Evolutionary conservation across 2,888 invertebrate genomes (phyloP).

Genomic region (Lepeophtheirus nordmannii): DNA sequence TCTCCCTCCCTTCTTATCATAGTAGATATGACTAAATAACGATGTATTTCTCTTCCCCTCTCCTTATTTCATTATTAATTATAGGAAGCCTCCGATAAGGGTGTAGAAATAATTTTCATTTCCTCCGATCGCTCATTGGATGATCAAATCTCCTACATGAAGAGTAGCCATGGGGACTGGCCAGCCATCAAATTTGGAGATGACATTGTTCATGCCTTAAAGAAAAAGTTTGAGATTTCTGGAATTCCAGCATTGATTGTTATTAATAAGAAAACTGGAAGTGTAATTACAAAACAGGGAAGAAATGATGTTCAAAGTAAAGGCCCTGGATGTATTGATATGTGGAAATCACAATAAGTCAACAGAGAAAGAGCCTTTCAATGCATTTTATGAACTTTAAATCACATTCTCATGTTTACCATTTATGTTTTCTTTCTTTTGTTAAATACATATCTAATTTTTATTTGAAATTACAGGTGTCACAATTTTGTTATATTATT

Average conservation of each 20-base stretch:
- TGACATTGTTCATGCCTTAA: background rate
- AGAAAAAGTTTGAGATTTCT: conserved; percentile 31
- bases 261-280: conserved; percentile 34
- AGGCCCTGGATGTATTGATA: conserved; percentile 26
- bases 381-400: too few species aligned
- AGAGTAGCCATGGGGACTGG: conserved; percentile 37
- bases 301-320: conserved; percentile 35
- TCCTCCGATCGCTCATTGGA: conserved; percentile 36
- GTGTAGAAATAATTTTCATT: conserved; percentile 39
- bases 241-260: conserved; percentile 38
- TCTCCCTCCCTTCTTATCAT: too few species aligned
- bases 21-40: too few species aligned
- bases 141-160: conserved; percentile 34
- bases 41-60: too few species aligned
- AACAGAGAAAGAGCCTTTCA: too few species aligned
- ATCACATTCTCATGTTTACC: too few species aligned
- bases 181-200: conserved; percentile 32
- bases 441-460: too few species aligned
- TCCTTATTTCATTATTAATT: background rate
- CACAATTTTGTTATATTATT: too few species aligned
- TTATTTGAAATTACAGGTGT: too few species aligned
- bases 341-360: conserved; percentile 25
- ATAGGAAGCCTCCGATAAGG: conserved; percentile 30
- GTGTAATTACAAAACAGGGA: conserved; percentile 35
- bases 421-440: too few species aligned